These are phyloP conservation scores for Archilochus colubris DNA, from an alignment of 2,113 vertebrate genomes.

Conservation along the genomic window DNA sequence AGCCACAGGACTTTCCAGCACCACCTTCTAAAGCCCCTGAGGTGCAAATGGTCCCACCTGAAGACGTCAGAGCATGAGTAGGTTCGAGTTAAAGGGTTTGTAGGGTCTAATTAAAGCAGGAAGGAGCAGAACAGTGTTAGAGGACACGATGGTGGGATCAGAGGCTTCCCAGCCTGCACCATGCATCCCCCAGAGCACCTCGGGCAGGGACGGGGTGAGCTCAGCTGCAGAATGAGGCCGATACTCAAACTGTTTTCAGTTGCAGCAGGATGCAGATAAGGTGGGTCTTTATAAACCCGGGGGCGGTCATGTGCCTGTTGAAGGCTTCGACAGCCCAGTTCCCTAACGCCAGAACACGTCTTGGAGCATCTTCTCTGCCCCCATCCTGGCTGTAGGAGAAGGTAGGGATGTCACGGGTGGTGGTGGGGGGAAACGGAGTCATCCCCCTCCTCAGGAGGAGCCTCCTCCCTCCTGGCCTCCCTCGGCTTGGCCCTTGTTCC, in stretches of 20 bases:
- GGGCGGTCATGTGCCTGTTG: background rate
- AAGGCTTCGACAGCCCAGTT: background rate
- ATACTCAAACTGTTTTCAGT: background rate
- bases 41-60: background rate
- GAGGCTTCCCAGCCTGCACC: background rate
- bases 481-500: background rate
- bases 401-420: background rate
- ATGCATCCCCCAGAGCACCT: rapidly evolving
- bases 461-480: background rate
- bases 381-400: background rate
- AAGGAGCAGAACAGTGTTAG: rapidly evolving
- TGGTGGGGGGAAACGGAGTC: background rate
- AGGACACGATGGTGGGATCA: rapidly evolving
- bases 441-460: background rate
- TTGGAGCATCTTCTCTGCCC: background rate
- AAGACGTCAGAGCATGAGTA: background rate
- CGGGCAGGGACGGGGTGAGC: background rate
- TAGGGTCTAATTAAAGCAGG: background rate
- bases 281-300: background rate
- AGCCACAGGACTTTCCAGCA: background rate
- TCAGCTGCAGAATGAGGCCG: background rate
- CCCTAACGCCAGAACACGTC: background rate
- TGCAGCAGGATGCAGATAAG: background rate
- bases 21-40: background rate
- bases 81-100: no score